Evolutionary conservation across 2,888 invertebrate species (phyloP).

Genomic region (Agrochola lota): DNA sequence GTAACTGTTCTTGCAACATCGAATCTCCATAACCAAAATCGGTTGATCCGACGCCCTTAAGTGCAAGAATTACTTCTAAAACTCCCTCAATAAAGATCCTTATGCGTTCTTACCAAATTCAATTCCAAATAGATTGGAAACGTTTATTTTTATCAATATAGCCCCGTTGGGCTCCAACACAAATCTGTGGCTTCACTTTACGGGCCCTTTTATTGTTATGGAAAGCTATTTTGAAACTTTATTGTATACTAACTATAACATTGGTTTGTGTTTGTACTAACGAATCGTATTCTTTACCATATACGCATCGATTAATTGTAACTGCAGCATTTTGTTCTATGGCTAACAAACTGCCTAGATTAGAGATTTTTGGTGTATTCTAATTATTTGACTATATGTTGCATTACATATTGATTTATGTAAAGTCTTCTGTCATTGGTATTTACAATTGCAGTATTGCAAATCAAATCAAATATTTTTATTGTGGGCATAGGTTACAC

Average conservation of each 20-base stretch:
- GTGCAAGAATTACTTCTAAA: constrained; percentile 41
- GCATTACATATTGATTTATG: not conserved
- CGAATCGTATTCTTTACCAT: constrained; percentile 36
- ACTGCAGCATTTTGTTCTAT: not conserved
- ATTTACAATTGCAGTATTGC: too few species aligned
- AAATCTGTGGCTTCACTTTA: constrained; percentile 66
- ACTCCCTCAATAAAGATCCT: constrained; percentile 29
- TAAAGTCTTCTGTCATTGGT: not conserved
- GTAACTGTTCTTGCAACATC: not conserved
- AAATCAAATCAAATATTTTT: too few species aligned
- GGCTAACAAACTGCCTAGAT: not conserved
- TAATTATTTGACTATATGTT: too few species aligned
- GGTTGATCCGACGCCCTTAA: constrained; percentile 14
- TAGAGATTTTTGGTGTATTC: not conserved
- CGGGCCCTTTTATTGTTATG: constrained; percentile 64
- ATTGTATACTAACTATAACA: constrained; percentile 58
- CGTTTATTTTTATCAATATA: constrained; percentile 63
- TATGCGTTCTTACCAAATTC: constrained; percentile 52
- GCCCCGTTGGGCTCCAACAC: constrained; percentile 45
- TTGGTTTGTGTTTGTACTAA: constrained; percentile 44
- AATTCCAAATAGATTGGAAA: constrained; percentile 57
- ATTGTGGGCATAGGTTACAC: too few species aligned
- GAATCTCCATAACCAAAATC: constrained; percentile 5
- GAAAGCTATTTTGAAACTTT: constrained; percentile 66
- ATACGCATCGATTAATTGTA: constrained; percentile 18